phyloP scores from a whole-genome alignment of 2,113 vertebrate genomes.

The Lota lota region DNA sequence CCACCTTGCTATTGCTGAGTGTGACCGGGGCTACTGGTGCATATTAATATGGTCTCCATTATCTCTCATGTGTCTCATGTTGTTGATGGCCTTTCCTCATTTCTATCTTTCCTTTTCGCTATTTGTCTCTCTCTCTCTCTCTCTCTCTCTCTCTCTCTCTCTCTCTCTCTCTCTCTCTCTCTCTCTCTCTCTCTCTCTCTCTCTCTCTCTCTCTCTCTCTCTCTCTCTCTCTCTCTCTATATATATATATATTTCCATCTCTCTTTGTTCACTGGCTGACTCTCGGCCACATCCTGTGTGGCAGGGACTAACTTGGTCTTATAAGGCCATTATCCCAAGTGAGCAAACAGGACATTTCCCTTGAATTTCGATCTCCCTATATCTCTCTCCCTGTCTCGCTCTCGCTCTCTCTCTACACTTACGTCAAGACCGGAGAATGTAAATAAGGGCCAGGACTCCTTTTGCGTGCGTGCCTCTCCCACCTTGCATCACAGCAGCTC shows the following conservation, averaged over 20 bases:
- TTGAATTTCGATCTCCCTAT: slow-evolving; percentile 28
- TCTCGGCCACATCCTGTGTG: too few species aligned
- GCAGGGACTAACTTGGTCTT: neutral
- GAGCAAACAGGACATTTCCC: slow-evolving; percentile 60
- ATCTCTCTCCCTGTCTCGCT: slow-evolving; percentile 1
- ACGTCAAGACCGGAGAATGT: slow-evolving; percentile 70
- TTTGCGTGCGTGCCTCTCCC: slow-evolving; percentile 42
- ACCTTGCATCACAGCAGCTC: slow-evolving; percentile 38
- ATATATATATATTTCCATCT: too few species aligned
- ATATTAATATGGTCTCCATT: neutral
- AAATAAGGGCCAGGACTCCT: slow-evolving; percentile 64
- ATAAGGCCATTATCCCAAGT: slow-evolving; percentile 39
- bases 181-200: too few species aligned
- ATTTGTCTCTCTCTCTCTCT: neutral
- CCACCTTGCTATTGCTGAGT: too few species aligned
- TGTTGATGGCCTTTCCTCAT: neutral
- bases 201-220: too few species aligned
- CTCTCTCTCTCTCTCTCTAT: too few species aligned
- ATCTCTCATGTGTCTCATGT: neutral
- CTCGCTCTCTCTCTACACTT: slow-evolving; percentile 37
- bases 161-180: slow-evolving; percentile 19
- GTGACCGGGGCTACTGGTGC: too few species aligned
- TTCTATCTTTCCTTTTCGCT: neutral
- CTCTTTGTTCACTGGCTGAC: too few species aligned
- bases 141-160: neutral